Evolutionary conservation across 1,140 invertebrate species (phyloP).

Genomic region (Oncopodura yosiiana): DNA sequence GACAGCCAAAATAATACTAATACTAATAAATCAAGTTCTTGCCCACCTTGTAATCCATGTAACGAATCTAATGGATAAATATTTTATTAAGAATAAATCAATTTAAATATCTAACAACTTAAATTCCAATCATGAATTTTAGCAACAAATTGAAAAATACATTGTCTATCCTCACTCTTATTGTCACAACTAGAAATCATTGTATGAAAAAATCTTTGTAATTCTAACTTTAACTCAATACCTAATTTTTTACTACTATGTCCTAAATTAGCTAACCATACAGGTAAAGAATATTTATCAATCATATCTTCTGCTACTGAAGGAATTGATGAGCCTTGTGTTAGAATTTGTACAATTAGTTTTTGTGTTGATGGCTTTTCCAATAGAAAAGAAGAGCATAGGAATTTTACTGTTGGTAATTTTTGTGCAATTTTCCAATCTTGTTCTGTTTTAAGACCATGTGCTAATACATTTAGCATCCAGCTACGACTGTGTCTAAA

Average conservation of each 20-base stretch:
- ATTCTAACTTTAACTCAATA: constrained; percentile 15
- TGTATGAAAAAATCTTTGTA: constrained; percentile 11
- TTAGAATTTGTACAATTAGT: constrained; percentile 27
- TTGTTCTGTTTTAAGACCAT: constrained; percentile 20
- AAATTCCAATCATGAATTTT: constrained; percentile 6
- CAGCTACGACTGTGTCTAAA: constrained; percentile 29
- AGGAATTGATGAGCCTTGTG: constrained; percentile 21
- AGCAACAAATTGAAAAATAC: constrained; percentile 21
- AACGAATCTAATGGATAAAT: too few relatives aligned
- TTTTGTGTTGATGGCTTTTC: constrained; percentile 22
- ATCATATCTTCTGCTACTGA: constrained; percentile 26
- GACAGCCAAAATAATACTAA: too few relatives aligned
- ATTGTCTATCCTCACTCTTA: constrained; percentile 1
- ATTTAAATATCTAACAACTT: too few relatives aligned
- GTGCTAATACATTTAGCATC: constrained; percentile 24
- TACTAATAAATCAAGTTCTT: too few relatives aligned
- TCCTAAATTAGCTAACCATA: constrained; percentile 28
- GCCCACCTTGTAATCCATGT: too few relatives aligned
- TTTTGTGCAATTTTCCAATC: constrained; percentile 32
- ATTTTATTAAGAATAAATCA: too few relatives aligned
- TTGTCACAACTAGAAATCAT: constrained; percentile 5
- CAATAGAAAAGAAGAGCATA: constrained; percentile 29
- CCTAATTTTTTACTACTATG: background rate
- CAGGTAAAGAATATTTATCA: constrained; percentile 27
- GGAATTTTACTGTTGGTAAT: constrained; percentile 28